These are phyloP conservation scores for Sinodicranocentrus sp. DNA, from an alignment of 2,888 invertebrate species.

Conservation along the genomic window DNA sequence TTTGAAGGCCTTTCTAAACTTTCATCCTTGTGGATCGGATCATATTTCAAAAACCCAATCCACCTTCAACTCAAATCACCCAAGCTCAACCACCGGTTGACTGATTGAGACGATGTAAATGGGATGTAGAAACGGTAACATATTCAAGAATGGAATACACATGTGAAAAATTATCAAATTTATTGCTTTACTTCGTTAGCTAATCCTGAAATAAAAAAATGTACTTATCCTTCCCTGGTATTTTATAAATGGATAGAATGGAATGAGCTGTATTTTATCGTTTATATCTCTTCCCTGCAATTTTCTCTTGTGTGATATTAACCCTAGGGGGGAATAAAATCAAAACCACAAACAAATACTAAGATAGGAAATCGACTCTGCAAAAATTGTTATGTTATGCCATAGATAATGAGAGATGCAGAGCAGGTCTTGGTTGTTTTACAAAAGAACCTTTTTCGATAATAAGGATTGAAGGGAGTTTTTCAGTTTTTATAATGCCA, in stretches of 20 bases:
- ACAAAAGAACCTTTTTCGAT: background rate
- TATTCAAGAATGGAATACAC: background rate
- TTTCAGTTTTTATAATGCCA: background rate
- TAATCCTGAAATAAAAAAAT: background rate
- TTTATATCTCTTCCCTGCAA: too few relatives aligned
- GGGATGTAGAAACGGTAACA: conserved; percentile 1
- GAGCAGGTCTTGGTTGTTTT: background rate
- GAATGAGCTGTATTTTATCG: too few relatives aligned
- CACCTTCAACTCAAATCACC: conserved; percentile 26
- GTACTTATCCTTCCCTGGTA: too few relatives aligned
- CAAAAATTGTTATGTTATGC: background rate
- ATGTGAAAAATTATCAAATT: background rate
- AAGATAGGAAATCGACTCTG: background rate
- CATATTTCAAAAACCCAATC: conserved; percentile 52
- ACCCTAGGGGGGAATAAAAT: too few relatives aligned
- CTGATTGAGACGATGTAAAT: conserved; percentile 14
- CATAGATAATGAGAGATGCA: background rate
- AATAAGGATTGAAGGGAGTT: background rate
- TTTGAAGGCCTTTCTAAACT: conserved; percentile 27
- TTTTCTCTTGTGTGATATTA: too few relatives aligned
- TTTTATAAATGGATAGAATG: too few relatives aligned
- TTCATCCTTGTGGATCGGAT: conserved; percentile 16
- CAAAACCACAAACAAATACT: conserved; percentile 1
- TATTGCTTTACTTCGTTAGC: conserved; percentile 9
- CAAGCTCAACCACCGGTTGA: conserved; percentile 24